A percentile compares a stretch with the other conserved stretches of the same genome.
Evolutionary conservation across 2,113 vertebrate species (phyloP).

Genomic region (Eolophus roseicapilla): DNA sequence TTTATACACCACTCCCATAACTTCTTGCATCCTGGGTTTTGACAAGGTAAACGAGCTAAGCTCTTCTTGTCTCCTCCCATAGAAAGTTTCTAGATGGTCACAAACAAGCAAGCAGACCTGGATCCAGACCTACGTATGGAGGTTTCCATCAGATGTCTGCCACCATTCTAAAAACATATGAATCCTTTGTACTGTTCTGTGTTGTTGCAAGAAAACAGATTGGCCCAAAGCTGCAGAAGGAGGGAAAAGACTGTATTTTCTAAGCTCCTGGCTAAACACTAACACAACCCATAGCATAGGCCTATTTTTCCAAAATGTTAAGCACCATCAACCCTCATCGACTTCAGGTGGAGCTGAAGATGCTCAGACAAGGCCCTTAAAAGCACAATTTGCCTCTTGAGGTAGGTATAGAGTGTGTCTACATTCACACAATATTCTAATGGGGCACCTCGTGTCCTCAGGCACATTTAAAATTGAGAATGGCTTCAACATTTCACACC

Average conservation of each 20-base stretch:
- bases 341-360: background rate
- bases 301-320: background rate
- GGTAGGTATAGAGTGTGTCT: background rate
- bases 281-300: background rate
- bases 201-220: background rate
- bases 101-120: background rate
- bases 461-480: background rate
- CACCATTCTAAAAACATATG: background rate
- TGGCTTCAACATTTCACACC: background rate
- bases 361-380: background rate
- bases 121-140: background rate
- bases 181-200: background rate
- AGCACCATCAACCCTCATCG: background rate
- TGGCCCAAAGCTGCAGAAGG: background rate
- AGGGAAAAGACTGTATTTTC: background rate
- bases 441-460: background rate
- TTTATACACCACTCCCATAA: background rate
- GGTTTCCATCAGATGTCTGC: background rate
- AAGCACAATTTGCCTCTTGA: background rate
- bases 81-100: background rate
- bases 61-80: background rate
- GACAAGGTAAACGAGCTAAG: background rate
- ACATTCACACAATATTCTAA: background rate
- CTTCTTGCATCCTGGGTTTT: background rate
- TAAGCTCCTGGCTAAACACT: background rate